Conservation (phyloP, 2,113 vertebrate species). For the Microcebus tavaratra region DNA sequence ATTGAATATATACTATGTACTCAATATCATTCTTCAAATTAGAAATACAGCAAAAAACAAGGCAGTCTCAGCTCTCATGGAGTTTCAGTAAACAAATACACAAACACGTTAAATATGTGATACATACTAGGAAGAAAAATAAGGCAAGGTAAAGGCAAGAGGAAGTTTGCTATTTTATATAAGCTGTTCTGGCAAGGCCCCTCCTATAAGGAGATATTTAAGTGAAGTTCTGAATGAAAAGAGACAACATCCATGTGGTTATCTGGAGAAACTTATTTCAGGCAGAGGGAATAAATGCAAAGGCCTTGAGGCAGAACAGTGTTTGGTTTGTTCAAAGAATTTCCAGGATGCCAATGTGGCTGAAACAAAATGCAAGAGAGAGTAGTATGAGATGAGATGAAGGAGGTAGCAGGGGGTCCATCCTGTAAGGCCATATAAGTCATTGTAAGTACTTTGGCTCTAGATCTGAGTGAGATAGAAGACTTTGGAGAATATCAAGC, state of each 20-base stretch:
- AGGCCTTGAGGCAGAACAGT: background rate
- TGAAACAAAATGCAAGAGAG: background rate
- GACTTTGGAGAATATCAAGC: background rate
- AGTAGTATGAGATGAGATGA: background rate
- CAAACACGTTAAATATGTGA: background rate
- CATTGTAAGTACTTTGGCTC: background rate
- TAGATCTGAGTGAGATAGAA: conserved; percentile 16
- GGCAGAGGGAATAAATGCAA: background rate
- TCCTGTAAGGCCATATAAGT: background rate
- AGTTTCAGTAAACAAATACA: background rate
- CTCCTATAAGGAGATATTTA: background rate
- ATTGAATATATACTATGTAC: background rate
- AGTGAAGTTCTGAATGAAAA: background rate
- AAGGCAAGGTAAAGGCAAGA: background rate
- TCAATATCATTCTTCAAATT: background rate
- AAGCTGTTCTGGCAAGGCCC: background rate
- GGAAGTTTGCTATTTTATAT: background rate
- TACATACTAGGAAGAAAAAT: background rate
- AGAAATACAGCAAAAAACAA: background rate
- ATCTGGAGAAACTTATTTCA: background rate
- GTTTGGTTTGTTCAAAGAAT: background rate
- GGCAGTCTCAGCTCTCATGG: background rate
- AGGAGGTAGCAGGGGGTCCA: background rate
- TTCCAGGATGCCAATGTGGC: background rate
- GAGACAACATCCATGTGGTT: background rate